Conservation (phyloP, 1,140 invertebrate species). For the Fragariocoptes setiger region DNA sequence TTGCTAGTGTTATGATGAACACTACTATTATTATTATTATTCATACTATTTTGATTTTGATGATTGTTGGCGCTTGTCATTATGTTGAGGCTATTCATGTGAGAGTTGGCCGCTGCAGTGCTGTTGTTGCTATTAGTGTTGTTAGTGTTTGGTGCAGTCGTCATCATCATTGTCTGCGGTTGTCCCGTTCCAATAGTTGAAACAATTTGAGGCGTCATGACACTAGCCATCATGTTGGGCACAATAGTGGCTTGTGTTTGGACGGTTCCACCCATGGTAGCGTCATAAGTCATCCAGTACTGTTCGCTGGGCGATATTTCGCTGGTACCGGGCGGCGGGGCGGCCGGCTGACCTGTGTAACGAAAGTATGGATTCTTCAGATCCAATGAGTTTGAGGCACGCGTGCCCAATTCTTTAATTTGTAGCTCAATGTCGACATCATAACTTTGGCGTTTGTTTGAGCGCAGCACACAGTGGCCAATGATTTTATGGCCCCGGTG, state of each 20-base stretch:
- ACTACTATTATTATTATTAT: neutral
- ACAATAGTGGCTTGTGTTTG: too few species aligned
- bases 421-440: conserved; percentile 86
- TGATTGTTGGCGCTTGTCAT: too few species aligned
- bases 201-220: too few species aligned
- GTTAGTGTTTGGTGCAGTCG: too few species aligned
- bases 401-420: conserved; percentile 48
- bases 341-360: conserved; percentile 19
- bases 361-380: conserved; percentile 94
- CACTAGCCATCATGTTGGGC: too few species aligned
- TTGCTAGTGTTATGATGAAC: neutral
- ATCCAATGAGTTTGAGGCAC: conserved; percentile 63
- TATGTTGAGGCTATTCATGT: too few species aligned
- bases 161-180: too few species aligned
- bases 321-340: conserved; percentile 43
- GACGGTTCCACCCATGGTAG: too few species aligned
- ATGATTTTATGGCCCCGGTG: conserved; percentile 69
- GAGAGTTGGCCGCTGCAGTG: too few species aligned
- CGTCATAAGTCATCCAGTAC: conserved; percentile 63
- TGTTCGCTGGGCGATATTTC: conserved; percentile 61
- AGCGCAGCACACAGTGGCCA: conserved; percentile 52
- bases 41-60: neutral
- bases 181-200: too few species aligned
- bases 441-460: conserved; percentile 90
- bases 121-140: conserved; percentile 1